Percentiles rank a stretch among this genome's conserved stretches.
phyloP scores from a whole-genome alignment of 37 sponge, comb jelly and placozoan species.

The Beroe ovata region DNA sequence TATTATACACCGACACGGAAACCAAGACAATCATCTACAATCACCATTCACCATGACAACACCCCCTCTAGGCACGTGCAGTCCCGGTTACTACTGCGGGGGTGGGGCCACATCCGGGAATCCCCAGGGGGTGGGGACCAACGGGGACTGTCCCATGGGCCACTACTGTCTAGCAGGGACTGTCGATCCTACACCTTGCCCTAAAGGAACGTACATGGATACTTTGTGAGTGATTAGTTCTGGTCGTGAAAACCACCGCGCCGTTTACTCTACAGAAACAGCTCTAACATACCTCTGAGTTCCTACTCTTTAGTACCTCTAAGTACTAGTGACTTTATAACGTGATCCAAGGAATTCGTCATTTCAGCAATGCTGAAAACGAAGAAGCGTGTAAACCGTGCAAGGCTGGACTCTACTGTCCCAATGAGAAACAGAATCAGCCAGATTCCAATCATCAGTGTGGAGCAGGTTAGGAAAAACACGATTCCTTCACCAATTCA shows the following conservation, averaged over 20 bases:
- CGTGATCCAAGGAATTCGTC: no score
- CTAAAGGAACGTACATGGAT: conserved; percentile 61
- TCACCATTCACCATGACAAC: neutral
- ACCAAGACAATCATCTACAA: neutral
- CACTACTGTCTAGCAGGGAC: conserved; percentile 69
- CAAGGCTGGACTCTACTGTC: conserved; percentile 14
- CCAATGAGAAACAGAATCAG: neutral
- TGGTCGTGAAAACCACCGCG: no score
- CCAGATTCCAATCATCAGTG: neutral
- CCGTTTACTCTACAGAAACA: no score
- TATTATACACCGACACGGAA: neutral
- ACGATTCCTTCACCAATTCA: neutral
- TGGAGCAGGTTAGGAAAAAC: conserved; percentile 1
- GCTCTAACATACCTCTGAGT: no score
- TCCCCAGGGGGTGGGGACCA: neutral
- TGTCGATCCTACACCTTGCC: conserved; percentile 63
- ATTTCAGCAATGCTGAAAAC: neutral
- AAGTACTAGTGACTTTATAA: no score
- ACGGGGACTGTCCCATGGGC: conserved; percentile 39
- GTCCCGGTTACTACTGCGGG: conserved; percentile 60
- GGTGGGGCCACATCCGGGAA: conserved; percentile 4
- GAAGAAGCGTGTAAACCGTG: conserved; percentile 25
- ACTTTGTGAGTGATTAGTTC: neutral
- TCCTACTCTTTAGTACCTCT: no score
- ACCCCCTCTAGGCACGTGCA: conserved; percentile 19